Percentiles rank a stretch among this genome's conserved stretches.
These are phyloP conservation scores for Ceratosolen fusciceps DNA, from an alignment of 1,140 invertebrate genomes.

Conservation along the genomic window DNA sequence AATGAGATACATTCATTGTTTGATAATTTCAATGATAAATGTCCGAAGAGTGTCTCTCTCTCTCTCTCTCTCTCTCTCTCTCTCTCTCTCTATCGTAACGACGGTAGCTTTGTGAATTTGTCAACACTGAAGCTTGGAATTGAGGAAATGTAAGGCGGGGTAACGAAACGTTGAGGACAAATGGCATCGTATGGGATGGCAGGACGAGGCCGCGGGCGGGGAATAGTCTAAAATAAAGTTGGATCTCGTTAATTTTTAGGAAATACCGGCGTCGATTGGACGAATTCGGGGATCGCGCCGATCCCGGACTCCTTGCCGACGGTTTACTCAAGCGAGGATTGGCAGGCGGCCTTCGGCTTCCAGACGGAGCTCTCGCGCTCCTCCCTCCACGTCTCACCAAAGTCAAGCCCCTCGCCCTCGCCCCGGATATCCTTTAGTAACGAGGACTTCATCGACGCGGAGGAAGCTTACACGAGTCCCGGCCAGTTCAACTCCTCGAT, in stretches of 20 bases:
- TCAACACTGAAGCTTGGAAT: too few relatives aligned
- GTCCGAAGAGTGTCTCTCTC: too few relatives aligned
- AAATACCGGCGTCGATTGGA: slow-evolving; percentile 65
- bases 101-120: too few relatives aligned
- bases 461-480: slow-evolving; percentile 63
- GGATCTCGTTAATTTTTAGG: slow-evolving; percentile 17
- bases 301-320: slow-evolving; percentile 73
- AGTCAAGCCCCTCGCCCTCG: slow-evolving; percentile 61
- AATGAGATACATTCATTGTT: too few relatives aligned
- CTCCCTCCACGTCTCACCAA: slow-evolving; percentile 58
- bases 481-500: slow-evolving; percentile 58
- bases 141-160: too few relatives aligned
- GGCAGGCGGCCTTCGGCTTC: slow-evolving; percentile 74
- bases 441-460: slow-evolving; percentile 64
- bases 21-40: too few relatives aligned
- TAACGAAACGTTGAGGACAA: neutral
- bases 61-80: too few relatives aligned
- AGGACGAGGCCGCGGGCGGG: neutral
- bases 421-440: slow-evolving; percentile 63
- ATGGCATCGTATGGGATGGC: neutral
- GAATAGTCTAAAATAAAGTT: too few relatives aligned
- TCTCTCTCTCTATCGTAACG: too few relatives aligned
- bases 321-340: slow-evolving; percentile 73
- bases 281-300: slow-evolving; percentile 68
- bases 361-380: slow-evolving; percentile 63